phyloP scores from a whole-genome alignment of 2,888 invertebrate genomes.

The Noctua fimbriata region DNA sequence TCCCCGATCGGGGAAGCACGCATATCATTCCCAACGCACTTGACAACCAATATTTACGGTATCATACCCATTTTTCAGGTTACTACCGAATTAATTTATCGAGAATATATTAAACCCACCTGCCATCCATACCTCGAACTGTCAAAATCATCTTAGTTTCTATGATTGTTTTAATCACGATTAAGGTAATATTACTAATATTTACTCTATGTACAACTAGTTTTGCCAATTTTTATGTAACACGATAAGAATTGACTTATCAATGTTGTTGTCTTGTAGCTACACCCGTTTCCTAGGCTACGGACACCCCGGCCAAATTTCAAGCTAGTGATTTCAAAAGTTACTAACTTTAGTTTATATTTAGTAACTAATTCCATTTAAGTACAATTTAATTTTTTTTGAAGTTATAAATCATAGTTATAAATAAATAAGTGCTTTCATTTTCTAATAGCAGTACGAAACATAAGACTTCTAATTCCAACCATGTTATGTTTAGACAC shows the following conservation, averaged over 20 bases:
- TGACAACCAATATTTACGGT: slow-evolving; percentile 46
- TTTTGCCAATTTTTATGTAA: slow-evolving; percentile 80
- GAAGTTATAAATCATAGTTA: too few relatives aligned
- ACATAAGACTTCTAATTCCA: neutral
- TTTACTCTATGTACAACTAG: slow-evolving; percentile 56
- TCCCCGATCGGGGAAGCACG: slow-evolving; percentile 67
- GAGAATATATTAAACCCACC: slow-evolving; percentile 79
- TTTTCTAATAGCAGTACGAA: neutral
- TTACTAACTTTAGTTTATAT: slow-evolving; percentile 23
- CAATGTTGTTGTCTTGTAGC: slow-evolving; percentile 89
- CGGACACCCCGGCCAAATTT: slow-evolving; percentile 80
- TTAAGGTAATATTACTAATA: slow-evolving; percentile 45
- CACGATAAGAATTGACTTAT: slow-evolving; percentile 81
- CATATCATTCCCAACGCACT: slow-evolving; percentile 46
- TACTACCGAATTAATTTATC: slow-evolving; percentile 60
- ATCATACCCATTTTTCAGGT: slow-evolving; percentile 54
- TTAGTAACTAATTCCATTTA: slow-evolving; percentile 22
- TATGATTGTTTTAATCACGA: slow-evolving; percentile 56
- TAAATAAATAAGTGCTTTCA: neutral
- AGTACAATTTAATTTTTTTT: neutral
- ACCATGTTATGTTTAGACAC: neutral
- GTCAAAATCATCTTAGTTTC: slow-evolving; percentile 82
- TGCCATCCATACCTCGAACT: slow-evolving; percentile 86
- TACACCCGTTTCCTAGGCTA: slow-evolving; percentile 90
- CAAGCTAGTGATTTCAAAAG: slow-evolving; percentile 65